phyloP scores from a whole-genome alignment of 2,888 invertebrate genomes.

The Argyra leucocephala region DNA sequence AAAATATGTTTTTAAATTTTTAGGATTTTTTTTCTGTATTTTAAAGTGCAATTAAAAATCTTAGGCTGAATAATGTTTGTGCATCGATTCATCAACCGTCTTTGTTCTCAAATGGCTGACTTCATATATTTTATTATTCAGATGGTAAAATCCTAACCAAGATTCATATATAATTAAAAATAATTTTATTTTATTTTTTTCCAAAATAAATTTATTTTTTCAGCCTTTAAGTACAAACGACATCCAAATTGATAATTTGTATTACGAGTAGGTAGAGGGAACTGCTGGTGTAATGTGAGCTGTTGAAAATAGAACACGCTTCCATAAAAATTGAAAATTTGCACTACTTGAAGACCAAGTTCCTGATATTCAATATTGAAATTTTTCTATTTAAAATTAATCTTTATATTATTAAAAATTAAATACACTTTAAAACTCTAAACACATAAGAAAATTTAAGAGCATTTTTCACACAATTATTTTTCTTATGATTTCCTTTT shows the following conservation, averaged over 20 bases:
- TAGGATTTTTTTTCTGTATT: background rate
- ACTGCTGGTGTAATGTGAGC: background rate
- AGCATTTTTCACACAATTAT: background rate
- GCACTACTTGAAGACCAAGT: background rate
- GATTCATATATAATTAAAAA: background rate
- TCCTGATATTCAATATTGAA: background rate
- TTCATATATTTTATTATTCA: background rate
- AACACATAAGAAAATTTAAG: background rate
- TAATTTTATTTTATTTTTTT: background rate
- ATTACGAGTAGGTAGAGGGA: background rate
- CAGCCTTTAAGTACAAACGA: background rate
- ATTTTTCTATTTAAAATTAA: background rate
- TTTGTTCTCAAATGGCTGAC: slow-evolving; percentile 1
- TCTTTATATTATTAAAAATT: background rate
- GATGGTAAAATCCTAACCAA: background rate
- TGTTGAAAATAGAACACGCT: background rate
- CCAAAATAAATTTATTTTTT: background rate
- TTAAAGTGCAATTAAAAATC: background rate
- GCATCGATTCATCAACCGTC: background rate
- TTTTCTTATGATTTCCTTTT: slow-evolving; percentile 1
- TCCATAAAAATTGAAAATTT: background rate
- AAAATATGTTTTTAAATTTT: background rate
- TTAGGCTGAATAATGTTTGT: background rate
- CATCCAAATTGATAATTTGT: background rate
- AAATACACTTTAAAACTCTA: background rate